Evolutionary conservation across 2,888 invertebrate species (phyloP), one percentile per base, ranked within the genome.

Genomic region (Dicyrtoma fusca): DNA sequence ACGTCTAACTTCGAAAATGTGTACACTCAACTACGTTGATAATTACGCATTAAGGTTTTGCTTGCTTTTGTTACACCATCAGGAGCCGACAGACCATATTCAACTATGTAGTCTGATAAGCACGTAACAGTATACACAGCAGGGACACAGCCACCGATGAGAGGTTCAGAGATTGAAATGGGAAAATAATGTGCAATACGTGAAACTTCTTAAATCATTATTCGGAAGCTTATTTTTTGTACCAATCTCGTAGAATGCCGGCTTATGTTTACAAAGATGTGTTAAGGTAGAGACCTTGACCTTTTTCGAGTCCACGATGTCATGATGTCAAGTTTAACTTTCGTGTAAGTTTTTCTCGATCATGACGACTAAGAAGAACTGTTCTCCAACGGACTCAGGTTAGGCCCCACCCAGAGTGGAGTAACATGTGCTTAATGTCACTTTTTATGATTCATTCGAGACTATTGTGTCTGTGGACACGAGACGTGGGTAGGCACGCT

Each of bases 401-500:
- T 75, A 76, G 75, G 76, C 74, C 76, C 76, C 73, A 34, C 34
- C 34, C 34, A 34, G 34, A 34, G 34, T 3, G 34, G 34, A 34
- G 34, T 34, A 34, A 8, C 34, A 34, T 8, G 34, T 34, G 34
- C 3, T 34, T 8, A 34, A 34, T 57, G 57, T 25, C 49, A 64
- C 45, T 47, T 64, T 23, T 8, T 49, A 45, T 64, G 23, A 49
- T 47, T 64, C 34, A 34, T 34, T 62, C 69, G 70, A 70, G 70
- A 70, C 70, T 34, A 25, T 44, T 61, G 61, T 61, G 19, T 61
- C 17, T 26, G 49, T 47, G 62, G 61, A 62, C 70, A 70, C 70
- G 70, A 62, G 23, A 70, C 70, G 70, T 70, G 70, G 62, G 45
- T 55, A 55, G 47, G 21, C 70, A 70, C 70, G 70, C 70, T 61